Evolutionary conservation across 2,888 invertebrate species (phyloP).

Genomic region (Drosophila mercatorum): DNA sequence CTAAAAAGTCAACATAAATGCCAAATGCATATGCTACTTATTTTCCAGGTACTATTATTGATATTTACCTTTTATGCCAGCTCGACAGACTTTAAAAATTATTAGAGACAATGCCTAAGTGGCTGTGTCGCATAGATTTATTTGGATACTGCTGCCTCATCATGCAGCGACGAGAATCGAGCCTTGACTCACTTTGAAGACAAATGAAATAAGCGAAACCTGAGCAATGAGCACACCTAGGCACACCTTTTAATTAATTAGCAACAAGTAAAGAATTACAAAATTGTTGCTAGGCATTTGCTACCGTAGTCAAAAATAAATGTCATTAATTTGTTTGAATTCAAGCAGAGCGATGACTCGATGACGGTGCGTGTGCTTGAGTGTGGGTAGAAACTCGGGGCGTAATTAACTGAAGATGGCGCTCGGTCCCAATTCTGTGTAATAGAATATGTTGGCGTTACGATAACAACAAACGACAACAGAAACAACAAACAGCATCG

Average conservation of each 20-base stretch:
- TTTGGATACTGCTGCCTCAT: neutral
- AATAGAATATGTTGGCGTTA: constrained; percentile 21
- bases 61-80: neutral
- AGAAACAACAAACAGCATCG: neutral
- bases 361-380: constrained; percentile 15
- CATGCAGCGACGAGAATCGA: neutral
- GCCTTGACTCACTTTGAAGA: constrained; percentile 7
- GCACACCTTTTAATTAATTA: constrained; percentile 74
- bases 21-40: neutral
- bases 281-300: constrained; percentile 28
- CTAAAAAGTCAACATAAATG: neutral
- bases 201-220: constrained; percentile 4
- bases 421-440: constrained; percentile 32
- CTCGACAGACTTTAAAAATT: neutral
- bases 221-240: constrained; percentile 39
- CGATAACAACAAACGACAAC: constrained; percentile 6
- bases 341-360: constrained; percentile 8
- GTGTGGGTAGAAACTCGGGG: constrained; percentile 19
- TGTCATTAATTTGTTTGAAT: constrained; percentile 48
- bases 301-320: constrained; percentile 36
- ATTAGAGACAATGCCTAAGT: neutral
- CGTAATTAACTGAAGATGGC: constrained; percentile 65
- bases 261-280: constrained; percentile 31
- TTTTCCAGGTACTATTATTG: neutral
- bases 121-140: neutral